Base-by-base conservation (phyloP, 2,888 invertebrate genomes). In the Flexamia atlantica region DNA sequence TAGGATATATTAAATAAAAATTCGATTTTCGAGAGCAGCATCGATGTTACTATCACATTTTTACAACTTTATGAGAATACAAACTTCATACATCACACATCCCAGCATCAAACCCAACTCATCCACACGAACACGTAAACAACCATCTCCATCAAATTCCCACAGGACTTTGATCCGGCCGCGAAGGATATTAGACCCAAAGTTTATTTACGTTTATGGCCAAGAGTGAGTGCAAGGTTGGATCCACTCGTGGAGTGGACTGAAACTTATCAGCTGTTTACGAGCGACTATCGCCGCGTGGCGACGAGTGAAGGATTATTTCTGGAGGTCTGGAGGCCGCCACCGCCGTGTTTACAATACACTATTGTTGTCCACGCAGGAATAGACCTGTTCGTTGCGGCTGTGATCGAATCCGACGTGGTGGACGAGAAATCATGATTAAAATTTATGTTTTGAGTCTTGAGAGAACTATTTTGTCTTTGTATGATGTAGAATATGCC, bases 181-280 rank as follows among this genome's bases (percentile, higher is more conserved):
- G 57, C 57, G 2, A 12, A 50, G 17, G 23, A 57, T 57, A 23
- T 57, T 23, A 23, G 57, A 4, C 57, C 46, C 46, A 4, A 23
- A 12, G n/a, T 23, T 50, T 57, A 57, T 57, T 57, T 57, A 57
- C 57, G 57, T 50, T 50, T 50, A 50, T 17, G 57, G 23, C 50
- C 23, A 3, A 4, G 57, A 23, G 23, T 20, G 57, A 57, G 57
- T 57, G 57, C 57, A 23, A 57, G 57, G 57, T 57, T 57, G 23
- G 57, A 57, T 57, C 57, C 57, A 57, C 57, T 57, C 12, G 57
- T 57, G 57, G 57, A 23, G 57, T 12, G 23, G 57, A 23, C 23
- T 25, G 57, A 57, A 57, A 23, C 57, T 20, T 20, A 57, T 57
- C 57, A 57, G 57, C 57, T 57, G 57, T 57, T 57, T 57, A 46